phyloP scores from a whole-genome alignment of 2,797 vertebrate genomes.

The Denticeps clupeoides region DNA sequence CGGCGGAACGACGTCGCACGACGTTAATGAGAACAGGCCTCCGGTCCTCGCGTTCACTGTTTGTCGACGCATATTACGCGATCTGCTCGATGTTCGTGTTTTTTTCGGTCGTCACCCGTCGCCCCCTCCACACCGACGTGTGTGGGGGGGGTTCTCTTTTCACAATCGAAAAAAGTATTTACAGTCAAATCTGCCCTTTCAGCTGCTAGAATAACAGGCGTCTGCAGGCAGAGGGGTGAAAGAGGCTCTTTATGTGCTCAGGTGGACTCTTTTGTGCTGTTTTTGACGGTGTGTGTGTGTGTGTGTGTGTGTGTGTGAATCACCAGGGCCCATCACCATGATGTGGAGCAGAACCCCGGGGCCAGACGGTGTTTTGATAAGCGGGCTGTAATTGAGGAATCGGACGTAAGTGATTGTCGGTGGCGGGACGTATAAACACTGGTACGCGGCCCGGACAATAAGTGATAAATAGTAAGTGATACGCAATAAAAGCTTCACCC shows the following conservation, averaged over 20 bases:
- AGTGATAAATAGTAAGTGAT: slow-evolving; percentile 13
- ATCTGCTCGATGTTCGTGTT: no score
- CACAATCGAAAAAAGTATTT: no score
- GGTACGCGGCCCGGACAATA: slow-evolving; percentile 34
- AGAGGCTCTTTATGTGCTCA: neutral
- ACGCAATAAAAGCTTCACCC: neutral
- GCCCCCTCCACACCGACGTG: no score
- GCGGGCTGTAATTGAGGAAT: slow-evolving; percentile 36
- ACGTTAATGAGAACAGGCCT: no score
- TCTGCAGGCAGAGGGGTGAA: neutral
- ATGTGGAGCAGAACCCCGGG: slow-evolving; percentile 36
- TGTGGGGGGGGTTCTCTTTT: no score
- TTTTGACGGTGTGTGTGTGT: no score
- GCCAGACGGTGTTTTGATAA: slow-evolving; percentile 36
- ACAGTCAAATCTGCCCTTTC: no score
- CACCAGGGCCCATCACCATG: slow-evolving; percentile 32
- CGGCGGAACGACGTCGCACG: no score
- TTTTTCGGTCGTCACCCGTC: no score
- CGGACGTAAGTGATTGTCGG: slow-evolving; percentile 39
- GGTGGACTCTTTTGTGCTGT: neutral
- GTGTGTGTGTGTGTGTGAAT: slow-evolving; percentile 20
- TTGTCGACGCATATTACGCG: no score
- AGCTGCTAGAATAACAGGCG: no score
- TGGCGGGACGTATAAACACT: slow-evolving; percentile 45
- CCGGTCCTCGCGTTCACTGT: no score